Evolutionary conservation across 2,113 vertebrate species (phyloP).

Genomic region (Eublepharis macularius): DNA sequence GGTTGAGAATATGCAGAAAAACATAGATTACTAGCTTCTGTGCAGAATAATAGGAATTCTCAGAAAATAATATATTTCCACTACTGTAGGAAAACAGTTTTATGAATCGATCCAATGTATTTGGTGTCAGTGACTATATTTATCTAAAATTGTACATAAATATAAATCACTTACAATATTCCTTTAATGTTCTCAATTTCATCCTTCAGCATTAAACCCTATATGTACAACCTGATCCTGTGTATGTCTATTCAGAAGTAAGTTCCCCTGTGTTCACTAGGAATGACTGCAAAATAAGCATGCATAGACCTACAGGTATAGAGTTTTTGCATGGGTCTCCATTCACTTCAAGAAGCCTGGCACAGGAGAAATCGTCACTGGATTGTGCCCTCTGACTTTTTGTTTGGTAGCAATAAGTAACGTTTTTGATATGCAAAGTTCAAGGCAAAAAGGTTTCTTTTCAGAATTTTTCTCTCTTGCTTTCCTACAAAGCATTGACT

Average conservation of each 20-base stretch:
- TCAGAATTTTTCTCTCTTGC: too few species aligned
- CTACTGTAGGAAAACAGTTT: background rate
- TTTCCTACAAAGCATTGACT: background rate
- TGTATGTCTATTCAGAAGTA: background rate
- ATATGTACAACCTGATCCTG: background rate
- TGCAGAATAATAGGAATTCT: background rate
- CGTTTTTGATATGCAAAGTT: background rate
- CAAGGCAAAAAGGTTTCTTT: too few species aligned
- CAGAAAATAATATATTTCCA: background rate
- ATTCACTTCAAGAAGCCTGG: background rate
- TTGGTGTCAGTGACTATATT: background rate
- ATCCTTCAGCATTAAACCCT: background rate
- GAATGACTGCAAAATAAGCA: background rate
- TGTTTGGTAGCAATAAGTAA: too few species aligned
- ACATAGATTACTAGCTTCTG: background rate
- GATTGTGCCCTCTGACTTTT: background rate
- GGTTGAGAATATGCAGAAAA: background rate
- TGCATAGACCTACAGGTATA: background rate
- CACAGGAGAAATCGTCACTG: background rate
- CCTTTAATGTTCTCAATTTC: background rate
- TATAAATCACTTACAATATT: background rate
- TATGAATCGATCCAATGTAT: background rate
- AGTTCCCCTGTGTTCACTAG: background rate
- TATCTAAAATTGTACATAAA: background rate
- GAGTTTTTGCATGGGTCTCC: background rate